phyloP scores from a whole-genome alignment of 2,113 vertebrate genomes.

The human region DNA sequence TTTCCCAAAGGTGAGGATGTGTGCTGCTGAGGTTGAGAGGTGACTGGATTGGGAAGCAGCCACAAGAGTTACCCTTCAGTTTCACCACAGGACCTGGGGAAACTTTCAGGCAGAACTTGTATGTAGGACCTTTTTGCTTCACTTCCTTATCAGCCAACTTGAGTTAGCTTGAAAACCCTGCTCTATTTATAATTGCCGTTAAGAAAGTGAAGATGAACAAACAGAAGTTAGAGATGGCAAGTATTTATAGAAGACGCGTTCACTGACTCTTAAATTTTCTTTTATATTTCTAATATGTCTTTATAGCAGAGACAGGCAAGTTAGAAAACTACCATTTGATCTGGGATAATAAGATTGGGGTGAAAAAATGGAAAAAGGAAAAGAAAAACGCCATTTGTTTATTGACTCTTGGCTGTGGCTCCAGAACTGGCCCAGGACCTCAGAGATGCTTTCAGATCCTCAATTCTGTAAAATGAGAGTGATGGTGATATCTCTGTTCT shows the following conservation, averaged over 20 bases:
- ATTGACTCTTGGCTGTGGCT: neutral
- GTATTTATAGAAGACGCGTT: neutral
- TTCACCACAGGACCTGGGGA: neutral
- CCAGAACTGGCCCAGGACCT: neutral
- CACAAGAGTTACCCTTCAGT: neutral
- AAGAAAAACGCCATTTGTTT: neutral
- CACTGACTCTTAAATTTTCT: neutral
- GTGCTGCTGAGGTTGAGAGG: neutral
- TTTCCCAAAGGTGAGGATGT: constrained; percentile 82
- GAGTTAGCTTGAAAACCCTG: neutral
- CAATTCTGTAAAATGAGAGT: neutral
- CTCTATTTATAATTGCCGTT: neutral
- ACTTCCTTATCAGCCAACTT: neutral
- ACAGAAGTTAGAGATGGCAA: neutral
- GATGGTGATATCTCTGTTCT: neutral
- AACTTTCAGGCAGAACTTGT: neutral
- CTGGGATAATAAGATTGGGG: no score
- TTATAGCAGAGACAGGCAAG: neutral
- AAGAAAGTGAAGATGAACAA: neutral
- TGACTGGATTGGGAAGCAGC: neutral
- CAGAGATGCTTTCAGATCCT: neutral
- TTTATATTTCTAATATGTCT: neutral
- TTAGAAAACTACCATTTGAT: neutral
- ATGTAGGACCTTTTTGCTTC: neutral
- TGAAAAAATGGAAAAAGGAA: no score